A percentile compares a stretch with the other conserved stretches of the same genome.
phyloP scores from a whole-genome alignment of 2,113 vertebrate genomes.

The Neolamprologus sp. region DNA sequence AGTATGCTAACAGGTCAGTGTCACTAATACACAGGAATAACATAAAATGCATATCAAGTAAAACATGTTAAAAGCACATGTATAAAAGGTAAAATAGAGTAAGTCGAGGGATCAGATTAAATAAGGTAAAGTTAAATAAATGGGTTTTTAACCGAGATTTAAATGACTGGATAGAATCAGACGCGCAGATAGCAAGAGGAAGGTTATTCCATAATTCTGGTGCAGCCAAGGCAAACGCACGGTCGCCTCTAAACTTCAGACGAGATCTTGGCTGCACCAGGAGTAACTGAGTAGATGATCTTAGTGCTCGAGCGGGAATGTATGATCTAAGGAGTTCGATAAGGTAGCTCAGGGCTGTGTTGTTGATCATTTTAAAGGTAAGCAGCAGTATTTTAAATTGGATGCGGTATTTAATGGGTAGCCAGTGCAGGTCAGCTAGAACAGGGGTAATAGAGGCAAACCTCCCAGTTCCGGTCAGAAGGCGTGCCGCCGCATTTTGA shows the following conservation, averaged over 20 bases:
- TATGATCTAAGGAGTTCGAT: rapidly evolving
- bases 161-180: rapidly evolving
- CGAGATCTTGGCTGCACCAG: neutral
- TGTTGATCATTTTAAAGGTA: neutral
- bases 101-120: neutral
- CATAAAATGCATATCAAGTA: neutral
- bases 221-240: neutral
- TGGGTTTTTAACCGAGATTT: rapidly evolving
- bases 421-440: too few species aligned
- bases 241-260: rapidly evolving
- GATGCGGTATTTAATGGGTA: neutral
- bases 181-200: rapidly evolving
- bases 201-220: neutral
- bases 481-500: too few species aligned
- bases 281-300: neutral
- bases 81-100: neutral
- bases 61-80: neutral
- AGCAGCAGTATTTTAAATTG: neutral
- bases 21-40: rapidly evolving
- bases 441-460: too few species aligned
- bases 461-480: too few species aligned
- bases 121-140: rapidly evolving
- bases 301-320: neutral
- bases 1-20: rapidly evolving
- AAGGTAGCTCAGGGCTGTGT: rapidly evolving